phyloP scores from a whole-genome alignment of 2,797 vertebrate species.

The Sebastiscus tertius region DNA sequence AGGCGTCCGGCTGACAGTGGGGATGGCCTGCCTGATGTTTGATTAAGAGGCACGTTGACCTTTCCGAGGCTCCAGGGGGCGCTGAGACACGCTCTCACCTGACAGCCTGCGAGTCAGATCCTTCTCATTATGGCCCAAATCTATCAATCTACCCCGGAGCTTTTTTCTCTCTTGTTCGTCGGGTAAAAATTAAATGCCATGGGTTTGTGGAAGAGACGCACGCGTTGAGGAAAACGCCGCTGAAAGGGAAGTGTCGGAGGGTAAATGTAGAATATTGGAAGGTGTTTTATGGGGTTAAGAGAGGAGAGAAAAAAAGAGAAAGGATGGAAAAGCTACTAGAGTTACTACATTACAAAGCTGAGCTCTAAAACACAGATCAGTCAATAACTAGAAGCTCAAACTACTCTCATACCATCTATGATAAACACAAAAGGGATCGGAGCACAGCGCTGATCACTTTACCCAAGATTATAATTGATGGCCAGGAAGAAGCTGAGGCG shows the following conservation, averaged over 20 bases:
- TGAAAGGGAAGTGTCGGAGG: slow-evolving; percentile 15
- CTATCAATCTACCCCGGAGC: slow-evolving; percentile 61
- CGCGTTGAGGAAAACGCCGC: slow-evolving; percentile 20
- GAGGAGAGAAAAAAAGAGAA: neutral
- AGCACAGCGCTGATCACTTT: slow-evolving; percentile 29
- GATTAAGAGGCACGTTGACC: slow-evolving; percentile 84
- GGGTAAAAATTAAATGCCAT: slow-evolving; percentile 41
- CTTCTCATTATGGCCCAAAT: slow-evolving; percentile 71
- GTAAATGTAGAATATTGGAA: slow-evolving; percentile 6
- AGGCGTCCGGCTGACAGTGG: slow-evolving; percentile 70
- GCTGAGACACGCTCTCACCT: slow-evolving; percentile 71
- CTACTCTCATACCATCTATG: neutral
- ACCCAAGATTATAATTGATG: slow-evolving; percentile 58
- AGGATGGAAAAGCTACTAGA: neutral
- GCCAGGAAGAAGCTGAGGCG: slow-evolving; percentile 46
- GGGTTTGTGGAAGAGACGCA: slow-evolving; percentile 7
- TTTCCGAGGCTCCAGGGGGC: slow-evolving; percentile 78
- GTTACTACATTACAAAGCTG: neutral
- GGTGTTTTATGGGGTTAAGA: neutral
- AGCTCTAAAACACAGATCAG: slow-evolving; percentile 13
- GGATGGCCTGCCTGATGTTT: slow-evolving; percentile 78
- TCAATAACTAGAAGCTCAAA: slow-evolving; percentile 26
- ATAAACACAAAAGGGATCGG: slow-evolving; percentile 35
- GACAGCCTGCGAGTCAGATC: slow-evolving; percentile 58
- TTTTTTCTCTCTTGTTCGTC: slow-evolving; percentile 20